Conservation (phyloP, 2,888 invertebrate genomes). For the Sinohyriopsis cumingii region DNA sequence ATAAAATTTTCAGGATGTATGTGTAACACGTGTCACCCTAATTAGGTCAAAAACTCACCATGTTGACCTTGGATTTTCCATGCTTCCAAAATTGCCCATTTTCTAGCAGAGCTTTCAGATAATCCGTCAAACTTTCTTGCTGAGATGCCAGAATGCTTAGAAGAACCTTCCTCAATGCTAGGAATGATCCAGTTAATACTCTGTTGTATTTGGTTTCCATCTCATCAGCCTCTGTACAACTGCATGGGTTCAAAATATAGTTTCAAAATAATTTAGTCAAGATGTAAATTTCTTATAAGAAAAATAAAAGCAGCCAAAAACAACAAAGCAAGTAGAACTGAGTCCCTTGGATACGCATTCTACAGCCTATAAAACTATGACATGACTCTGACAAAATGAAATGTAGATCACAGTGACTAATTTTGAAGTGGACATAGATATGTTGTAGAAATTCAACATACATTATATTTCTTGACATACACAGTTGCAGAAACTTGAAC, state of each 20-base stretch:
- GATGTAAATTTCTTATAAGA: background rate
- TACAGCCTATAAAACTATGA: too few species aligned
- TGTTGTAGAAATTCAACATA: too few species aligned
- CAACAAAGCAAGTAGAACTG: background rate
- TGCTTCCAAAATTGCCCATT: constrained; percentile 82
- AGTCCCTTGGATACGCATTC: too few species aligned
- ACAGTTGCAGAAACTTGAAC: too few species aligned
- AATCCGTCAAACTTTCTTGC: constrained; percentile 58
- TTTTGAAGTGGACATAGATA: too few species aligned
- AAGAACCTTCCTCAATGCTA: constrained; percentile 79
- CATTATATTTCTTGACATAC: too few species aligned
- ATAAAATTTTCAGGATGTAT: background rate
- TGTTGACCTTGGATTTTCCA: constrained; percentile 53
- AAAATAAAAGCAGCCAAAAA: background rate
- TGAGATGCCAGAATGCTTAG: constrained; percentile 74
- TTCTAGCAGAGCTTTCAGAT: constrained; percentile 76
- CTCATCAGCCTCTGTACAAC: constrained; percentile 78
- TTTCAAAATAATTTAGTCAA: background rate
- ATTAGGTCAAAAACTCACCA: constrained; percentile 30
- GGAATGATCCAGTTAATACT: constrained; percentile 79
- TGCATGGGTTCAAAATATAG: constrained; percentile 50
- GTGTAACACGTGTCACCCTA: background rate
- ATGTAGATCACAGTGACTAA: too few species aligned
- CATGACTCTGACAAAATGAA: too few species aligned
- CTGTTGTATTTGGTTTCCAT: constrained; percentile 81